These are phyloP conservation scores for Aporrectodea caliginosa DNA, from an alignment of 1,140 invertebrate genomes.

Conservation along the genomic window DNA sequence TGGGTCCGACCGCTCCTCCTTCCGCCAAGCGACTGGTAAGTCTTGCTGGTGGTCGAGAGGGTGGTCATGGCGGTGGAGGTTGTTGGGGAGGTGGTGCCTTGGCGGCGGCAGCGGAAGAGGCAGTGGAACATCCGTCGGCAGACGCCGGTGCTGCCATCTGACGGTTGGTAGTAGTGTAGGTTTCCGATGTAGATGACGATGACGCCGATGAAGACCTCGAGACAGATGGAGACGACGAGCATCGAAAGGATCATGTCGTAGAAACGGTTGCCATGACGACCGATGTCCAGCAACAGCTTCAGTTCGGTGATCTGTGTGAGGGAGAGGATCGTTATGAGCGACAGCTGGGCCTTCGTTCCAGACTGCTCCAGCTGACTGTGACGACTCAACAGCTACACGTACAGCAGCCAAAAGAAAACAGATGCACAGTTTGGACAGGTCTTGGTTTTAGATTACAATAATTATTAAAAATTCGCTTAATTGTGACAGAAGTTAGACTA, in stretches of 20 bases:
- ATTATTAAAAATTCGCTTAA: too few species aligned
- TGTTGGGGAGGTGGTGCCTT: neutral
- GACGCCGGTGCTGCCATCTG: neutral
- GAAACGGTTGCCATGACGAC: conserved; percentile 5
- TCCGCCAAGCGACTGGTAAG: too few species aligned
- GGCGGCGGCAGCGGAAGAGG: neutral
- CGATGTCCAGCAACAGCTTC: conserved; percentile 13
- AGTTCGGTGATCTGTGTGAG: conserved; percentile 3
- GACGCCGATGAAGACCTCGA: neutral
- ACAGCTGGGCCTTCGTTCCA: neutral
- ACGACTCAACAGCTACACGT: neutral
- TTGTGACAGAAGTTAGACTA: too few species aligned
- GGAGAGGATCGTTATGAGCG: neutral
- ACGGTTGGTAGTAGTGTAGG: neutral
- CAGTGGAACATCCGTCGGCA: neutral
- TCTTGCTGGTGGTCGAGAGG: neutral
- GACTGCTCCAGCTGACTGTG: conserved; percentile 9
- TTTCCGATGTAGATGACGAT: neutral
- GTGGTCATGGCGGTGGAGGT: neutral
- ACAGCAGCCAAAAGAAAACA: too few species aligned
- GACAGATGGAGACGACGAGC: neutral
- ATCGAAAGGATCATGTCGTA: neutral
- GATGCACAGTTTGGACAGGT: too few species aligned
- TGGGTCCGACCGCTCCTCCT: too few species aligned
- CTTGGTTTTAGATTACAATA: too few species aligned